phyloP scores from a whole-genome alignment of 2,797 vertebrate genomes.

The Enteromius argenteus region DNA sequence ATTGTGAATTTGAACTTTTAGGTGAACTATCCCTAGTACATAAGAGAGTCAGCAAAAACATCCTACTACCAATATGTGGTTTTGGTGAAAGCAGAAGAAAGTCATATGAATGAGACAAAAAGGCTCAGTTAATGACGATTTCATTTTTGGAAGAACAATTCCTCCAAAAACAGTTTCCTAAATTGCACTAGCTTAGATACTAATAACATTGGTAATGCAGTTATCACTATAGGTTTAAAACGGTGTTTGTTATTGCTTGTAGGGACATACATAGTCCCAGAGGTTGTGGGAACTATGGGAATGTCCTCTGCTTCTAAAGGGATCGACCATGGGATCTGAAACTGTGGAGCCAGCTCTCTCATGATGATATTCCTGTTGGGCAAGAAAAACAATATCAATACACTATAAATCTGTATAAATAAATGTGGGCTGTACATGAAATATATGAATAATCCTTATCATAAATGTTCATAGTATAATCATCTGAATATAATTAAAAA shows the following conservation, averaged over 20 bases:
- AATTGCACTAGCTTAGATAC: not conserved
- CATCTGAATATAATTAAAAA: not conserved
- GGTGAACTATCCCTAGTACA: not conserved
- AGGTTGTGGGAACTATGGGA: conserved; percentile 90
- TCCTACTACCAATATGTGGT: not conserved
- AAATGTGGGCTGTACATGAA: not conserved
- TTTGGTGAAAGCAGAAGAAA: not conserved
- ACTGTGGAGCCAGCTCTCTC: conserved; percentile 89
- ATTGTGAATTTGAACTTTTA: not conserved
- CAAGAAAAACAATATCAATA: not conserved
- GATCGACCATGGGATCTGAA: conserved; percentile 91
- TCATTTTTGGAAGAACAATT: not conserved
- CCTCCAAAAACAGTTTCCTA: not conserved
- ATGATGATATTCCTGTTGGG: conserved; percentile 85
- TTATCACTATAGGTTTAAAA: too few relatives aligned
- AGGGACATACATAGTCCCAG: conserved; percentile 86
- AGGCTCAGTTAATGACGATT: not conserved
- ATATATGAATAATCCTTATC: not conserved
- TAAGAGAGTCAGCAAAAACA: not conserved
- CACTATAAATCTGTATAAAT: not conserved
- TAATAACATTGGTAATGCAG: not conserved
- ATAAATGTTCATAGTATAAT: not conserved
- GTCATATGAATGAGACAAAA: not conserved
- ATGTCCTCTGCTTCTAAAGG: conserved; percentile 91
- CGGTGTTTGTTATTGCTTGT: too few relatives aligned